Evolutionary conservation across 2,113 vertebrate species (phyloP), one percentile per base, ranked within the genome.

Genomic region (Ptilorrhoa leucosticta): DNA sequence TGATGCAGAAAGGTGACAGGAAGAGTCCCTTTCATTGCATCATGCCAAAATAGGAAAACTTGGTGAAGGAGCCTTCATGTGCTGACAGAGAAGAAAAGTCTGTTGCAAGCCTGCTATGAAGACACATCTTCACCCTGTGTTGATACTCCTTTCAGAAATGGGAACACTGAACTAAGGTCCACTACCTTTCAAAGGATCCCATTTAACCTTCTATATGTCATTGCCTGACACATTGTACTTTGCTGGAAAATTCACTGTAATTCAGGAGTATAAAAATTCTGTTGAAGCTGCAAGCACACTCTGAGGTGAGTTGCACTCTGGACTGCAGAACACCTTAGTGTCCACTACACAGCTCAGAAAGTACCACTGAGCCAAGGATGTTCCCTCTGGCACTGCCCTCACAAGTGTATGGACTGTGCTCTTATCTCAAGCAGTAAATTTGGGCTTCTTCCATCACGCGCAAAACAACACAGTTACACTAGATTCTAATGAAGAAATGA

Each of bases 51-150:
- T 2, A 18, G 13, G 16, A 57, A 51, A 26, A 45, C 37, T 40
- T 65, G 14, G 20, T 37, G 33, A 83, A 80, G 48, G 16, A 60
- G 5, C 14, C 33, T 76, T 89, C 37, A 63, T 21, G 28, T 50
- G 13, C 13, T n/a, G 70, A 31, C 5, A 45, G 21, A 66, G 30
- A 63, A 17, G 11, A 60, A 56, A 47, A 82, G 63, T n/a, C 21
- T 28, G 1, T 51, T 58, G n/a, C 35, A 90, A 31, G 7, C 6
- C 15, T 64, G 33, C 10, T 51, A 11, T 28, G 33, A 81, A 35
- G 58, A 45, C 11, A 20, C 1, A 3, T 37, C 31, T 87, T 80
- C 1, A 1, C 6, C 18, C 17, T 24, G 9, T 10, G 2, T 11
- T 13, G 10, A 66, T 15, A 35, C 44, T 53, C 33, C 47, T 78